Evolutionary conservation across 2,888 invertebrate genomes (phyloP).

Genomic region (Saturnia pavonia): DNA sequence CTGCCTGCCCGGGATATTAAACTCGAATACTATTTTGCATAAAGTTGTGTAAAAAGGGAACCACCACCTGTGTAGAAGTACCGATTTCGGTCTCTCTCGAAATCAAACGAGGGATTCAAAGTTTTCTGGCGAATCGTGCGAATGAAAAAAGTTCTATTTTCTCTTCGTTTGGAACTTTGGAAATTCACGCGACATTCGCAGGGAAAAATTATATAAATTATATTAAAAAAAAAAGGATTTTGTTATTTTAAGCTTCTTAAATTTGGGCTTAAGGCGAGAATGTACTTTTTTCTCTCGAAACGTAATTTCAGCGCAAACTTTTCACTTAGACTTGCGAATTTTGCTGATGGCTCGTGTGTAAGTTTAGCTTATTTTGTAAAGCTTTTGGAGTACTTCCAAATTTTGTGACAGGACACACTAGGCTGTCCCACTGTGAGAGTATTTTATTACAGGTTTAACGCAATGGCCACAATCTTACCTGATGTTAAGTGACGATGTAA

Average conservation of each 20-base stretch:
- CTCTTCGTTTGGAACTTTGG: slow-evolving; percentile 29
- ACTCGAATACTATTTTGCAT: slow-evolving; percentile 54
- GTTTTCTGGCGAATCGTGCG: slow-evolving; percentile 43
- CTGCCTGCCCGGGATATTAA: slow-evolving; percentile 44
- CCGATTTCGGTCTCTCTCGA: slow-evolving; percentile 38
- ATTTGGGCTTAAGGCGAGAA: slow-evolving; percentile 53
- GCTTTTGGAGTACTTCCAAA: slow-evolving; percentile 68
- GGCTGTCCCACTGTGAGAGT: slow-evolving; percentile 28
- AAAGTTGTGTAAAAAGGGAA: slow-evolving; percentile 54
- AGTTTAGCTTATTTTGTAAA: slow-evolving; percentile 63
- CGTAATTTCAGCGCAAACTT: slow-evolving; percentile 70
- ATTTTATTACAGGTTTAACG: too few relatives aligned
- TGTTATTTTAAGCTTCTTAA: slow-evolving; percentile 71
- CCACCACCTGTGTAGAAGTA: slow-evolving; percentile 53
- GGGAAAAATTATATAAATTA: slow-evolving; percentile 21
- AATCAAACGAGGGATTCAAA: slow-evolving; percentile 53
- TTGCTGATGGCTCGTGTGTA: slow-evolving; percentile 50
- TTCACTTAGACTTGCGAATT: slow-evolving; percentile 67
- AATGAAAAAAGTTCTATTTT: slow-evolving; percentile 63
- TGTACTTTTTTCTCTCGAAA: slow-evolving; percentile 51
- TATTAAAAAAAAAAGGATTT: slow-evolving; percentile 50
- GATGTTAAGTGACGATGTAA: too few relatives aligned
- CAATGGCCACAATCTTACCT: too few relatives aligned
- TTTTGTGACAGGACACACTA: slow-evolving; percentile 39
- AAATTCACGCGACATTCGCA: slow-evolving; percentile 44